Evolutionary conservation across 1,140 invertebrate species (phyloP).

Genomic region (Trissolcus basalis): DNA sequence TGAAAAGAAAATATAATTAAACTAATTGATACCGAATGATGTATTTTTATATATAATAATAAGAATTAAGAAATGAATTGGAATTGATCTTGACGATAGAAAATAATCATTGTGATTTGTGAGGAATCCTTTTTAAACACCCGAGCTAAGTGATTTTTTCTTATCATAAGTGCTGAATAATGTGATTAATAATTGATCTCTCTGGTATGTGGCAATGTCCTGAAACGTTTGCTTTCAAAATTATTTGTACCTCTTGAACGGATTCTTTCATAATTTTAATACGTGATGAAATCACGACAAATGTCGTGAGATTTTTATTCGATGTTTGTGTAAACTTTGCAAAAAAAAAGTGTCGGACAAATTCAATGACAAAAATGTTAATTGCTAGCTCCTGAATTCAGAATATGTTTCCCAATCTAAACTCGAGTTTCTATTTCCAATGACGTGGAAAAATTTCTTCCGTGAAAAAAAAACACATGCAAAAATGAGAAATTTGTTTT

Average conservation of each 20-base stretch:
- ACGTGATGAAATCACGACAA: conserved; percentile 10
- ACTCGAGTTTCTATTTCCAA: too few species aligned
- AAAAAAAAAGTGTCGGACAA: too few species aligned
- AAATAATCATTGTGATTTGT: conserved; percentile 22
- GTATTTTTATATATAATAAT: too few species aligned
- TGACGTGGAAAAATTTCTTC: too few species aligned
- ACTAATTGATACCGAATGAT: conserved; percentile 28
- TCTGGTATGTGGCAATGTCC: too few species aligned
- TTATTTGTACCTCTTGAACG: conserved; percentile 10
- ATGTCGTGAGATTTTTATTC: background rate
- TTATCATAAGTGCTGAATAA: background rate
- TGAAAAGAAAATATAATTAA: conserved; percentile 25
- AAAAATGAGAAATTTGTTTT: too few species aligned
- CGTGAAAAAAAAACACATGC: too few species aligned
- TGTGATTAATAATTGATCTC: conserved; percentile 11
- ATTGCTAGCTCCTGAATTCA: background rate
- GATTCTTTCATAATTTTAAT: conserved; percentile 29
- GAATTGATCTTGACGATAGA: conserved; percentile 22
- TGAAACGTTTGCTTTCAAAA: conserved; percentile 12
- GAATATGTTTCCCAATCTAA: too few species aligned
- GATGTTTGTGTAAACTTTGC: too few species aligned
- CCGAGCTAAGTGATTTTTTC: background rate
- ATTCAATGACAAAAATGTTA: conserved; percentile 13
- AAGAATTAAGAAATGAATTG: conserved; percentile 13
- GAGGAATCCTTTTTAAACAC: conserved; percentile 16